Conservation (phyloP, 1,140 invertebrate genomes). For the Neodiprion virginianus region DNA sequence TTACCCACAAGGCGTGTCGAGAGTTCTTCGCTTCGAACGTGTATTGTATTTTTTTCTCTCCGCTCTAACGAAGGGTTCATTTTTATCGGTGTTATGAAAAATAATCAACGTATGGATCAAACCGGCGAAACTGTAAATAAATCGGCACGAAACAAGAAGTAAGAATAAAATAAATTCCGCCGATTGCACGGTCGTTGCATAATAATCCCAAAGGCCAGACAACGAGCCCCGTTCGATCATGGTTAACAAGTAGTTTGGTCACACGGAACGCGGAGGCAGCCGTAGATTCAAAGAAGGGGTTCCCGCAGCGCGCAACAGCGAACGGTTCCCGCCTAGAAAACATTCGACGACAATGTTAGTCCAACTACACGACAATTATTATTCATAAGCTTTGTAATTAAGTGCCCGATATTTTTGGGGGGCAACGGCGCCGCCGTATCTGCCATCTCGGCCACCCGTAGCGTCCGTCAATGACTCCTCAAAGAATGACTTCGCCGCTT, state of each 20-base stretch:
- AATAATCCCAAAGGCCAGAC: no score
- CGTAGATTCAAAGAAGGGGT: constrained; percentile 32
- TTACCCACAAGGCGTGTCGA: no score
- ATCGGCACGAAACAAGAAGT: no score
- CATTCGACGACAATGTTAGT: constrained; percentile 54
- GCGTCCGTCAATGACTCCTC: constrained; percentile 21
- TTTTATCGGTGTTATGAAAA: no score
- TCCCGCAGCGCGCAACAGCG: constrained; percentile 46
- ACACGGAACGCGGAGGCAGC: constrained; percentile 26
- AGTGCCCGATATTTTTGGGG: constrained; percentile 32
- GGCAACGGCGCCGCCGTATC: constrained; percentile 31
- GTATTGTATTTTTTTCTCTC: no score
- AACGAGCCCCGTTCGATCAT: not conserved
- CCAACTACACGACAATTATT: constrained; percentile 59
- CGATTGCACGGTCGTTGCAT: no score
- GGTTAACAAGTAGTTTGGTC: constrained; percentile 20
- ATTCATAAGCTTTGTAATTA: constrained; percentile 59
- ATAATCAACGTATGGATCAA: no score
- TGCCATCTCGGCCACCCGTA: constrained; percentile 41
- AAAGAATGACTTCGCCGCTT: not conserved
- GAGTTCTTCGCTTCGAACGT: no score
- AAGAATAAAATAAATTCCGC: no score
- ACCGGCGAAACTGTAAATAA: no score
- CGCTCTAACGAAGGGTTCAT: no score
- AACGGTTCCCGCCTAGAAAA: constrained; percentile 52